Evolutionary conservation across 2,888 invertebrate species (phyloP).

Genomic region (Nipponacmea schrenckii): DNA sequence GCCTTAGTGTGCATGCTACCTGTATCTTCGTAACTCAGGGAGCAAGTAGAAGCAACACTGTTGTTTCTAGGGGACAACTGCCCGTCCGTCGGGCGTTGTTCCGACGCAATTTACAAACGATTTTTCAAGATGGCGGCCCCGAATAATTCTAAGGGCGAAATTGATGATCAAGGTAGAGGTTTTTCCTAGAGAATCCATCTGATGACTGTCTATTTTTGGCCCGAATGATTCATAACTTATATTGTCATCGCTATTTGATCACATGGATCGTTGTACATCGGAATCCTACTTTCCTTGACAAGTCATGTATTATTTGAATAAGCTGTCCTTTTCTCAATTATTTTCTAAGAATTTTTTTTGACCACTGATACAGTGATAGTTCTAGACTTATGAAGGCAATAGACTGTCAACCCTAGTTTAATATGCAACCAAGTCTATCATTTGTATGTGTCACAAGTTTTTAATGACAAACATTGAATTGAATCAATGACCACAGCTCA

Average conservation of each 20-base stretch:
- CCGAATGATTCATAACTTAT: slow-evolving; percentile 46
- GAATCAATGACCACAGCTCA: too few relatives aligned
- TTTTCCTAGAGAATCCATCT: slow-evolving; percentile 28
- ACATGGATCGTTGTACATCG: slow-evolving; percentile 14
- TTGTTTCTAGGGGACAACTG: slow-evolving; percentile 26
- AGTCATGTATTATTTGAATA: too few relatives aligned
- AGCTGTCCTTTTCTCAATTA: too few relatives aligned
- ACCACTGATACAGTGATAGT: too few relatives aligned
- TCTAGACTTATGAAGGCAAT: too few relatives aligned
- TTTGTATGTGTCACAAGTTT: too few relatives aligned
- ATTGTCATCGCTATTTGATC: neutral
- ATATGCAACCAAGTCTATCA: too few relatives aligned
- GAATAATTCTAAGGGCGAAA: slow-evolving; percentile 39
- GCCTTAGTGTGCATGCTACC: slow-evolving; percentile 34
- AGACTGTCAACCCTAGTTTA: too few relatives aligned
- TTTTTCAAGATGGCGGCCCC: slow-evolving; percentile 62
- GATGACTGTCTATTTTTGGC: slow-evolving; percentile 46
- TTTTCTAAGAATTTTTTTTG: too few relatives aligned
- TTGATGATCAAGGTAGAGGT: slow-evolving; percentile 47
- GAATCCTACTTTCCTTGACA: too few relatives aligned
- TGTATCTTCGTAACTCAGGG: slow-evolving; percentile 33
- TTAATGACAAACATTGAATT: too few relatives aligned
- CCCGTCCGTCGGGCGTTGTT: slow-evolving; percentile 30
- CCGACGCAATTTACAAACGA: slow-evolving; percentile 34
- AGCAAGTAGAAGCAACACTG: slow-evolving; percentile 27